phyloP scores from a whole-genome alignment of 92 coral and sea anemone species.

The Palythoa grandiflora region DNA sequence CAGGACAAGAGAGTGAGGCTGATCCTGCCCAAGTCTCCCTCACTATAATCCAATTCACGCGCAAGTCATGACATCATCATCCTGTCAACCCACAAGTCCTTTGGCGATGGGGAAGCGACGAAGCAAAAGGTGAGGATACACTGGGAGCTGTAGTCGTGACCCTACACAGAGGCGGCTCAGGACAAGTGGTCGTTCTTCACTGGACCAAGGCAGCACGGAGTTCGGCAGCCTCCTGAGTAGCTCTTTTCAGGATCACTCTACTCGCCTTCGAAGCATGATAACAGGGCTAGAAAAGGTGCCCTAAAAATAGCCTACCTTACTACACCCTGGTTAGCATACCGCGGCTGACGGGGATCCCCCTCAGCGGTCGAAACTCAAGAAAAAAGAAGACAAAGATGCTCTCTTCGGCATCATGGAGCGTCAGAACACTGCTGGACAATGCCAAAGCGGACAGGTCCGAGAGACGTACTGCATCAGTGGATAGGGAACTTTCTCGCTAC shows the following conservation, averaged over 20 bases:
- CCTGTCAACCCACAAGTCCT: not conserved
- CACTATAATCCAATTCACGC: no score
- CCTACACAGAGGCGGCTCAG: conserved; percentile 66
- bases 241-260: conserved; percentile 12
- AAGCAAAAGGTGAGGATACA: conserved; percentile 61
- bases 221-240: conserved; percentile 22
- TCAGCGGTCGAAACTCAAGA: not conserved
- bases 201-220: conserved; percentile 20
- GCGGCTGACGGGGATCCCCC: not conserved
- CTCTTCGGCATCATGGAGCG: not conserved
- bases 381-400: not conserved
- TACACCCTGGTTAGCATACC: not conserved
- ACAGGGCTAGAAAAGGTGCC: conserved; percentile 5
- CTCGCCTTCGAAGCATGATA: not conserved
- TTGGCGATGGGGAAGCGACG: conserved; percentile 53
- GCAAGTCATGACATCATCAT: no score
- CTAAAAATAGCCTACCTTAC: not conserved
- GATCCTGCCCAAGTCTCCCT: no score
- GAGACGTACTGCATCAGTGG: conserved; percentile 21
- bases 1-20: no score
- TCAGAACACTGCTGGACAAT: not conserved
- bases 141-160: conserved; percentile 54
- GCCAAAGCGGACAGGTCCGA: conserved; percentile 7
- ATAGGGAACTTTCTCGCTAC: not conserved
- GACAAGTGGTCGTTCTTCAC: conserved; percentile 34